These are phyloP conservation scores for Babyrousa celebensis DNA, from an alignment of 2,797 vertebrate genomes.

Conservation along the genomic window DNA sequence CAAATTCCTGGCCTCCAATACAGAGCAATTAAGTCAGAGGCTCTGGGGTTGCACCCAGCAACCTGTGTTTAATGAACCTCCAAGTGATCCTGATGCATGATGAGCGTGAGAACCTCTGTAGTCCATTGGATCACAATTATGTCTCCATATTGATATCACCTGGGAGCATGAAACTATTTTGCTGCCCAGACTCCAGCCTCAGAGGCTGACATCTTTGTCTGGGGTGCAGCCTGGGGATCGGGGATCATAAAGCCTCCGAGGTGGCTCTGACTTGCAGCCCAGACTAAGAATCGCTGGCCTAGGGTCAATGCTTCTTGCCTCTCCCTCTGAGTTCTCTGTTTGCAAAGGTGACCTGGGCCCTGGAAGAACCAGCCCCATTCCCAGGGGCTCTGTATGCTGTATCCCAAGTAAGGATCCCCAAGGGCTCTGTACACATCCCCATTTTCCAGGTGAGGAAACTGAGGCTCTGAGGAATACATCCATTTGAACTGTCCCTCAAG, in stretches of 20 bases:
- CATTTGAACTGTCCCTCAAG: neutral
- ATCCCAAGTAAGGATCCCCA: neutral
- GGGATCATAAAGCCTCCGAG: neutral
- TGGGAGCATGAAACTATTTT: neutral
- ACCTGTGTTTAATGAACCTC: neutral
- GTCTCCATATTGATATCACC: neutral
- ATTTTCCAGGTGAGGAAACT: neutral
- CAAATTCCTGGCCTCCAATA: neutral
- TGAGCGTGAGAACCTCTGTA: neutral
- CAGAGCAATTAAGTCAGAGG: neutral
- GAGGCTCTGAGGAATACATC: neutral
- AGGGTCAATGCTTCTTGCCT: neutral
- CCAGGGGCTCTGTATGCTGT: accelerated
- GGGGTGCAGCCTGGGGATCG: no score
- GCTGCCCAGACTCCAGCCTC: neutral
- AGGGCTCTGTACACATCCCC: no score
- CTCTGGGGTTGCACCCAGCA: neutral
- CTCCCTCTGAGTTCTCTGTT: neutral
- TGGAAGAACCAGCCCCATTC: neutral
- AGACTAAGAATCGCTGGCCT: neutral
- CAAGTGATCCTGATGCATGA: neutral
- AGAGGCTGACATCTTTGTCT: neutral
- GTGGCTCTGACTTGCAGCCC: neutral
- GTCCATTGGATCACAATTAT: neutral
- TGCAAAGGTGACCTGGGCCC: neutral